Evolutionary conservation across 2,797 vertebrate species (phyloP).

Genomic region (Helarctos malayanus): DNA sequence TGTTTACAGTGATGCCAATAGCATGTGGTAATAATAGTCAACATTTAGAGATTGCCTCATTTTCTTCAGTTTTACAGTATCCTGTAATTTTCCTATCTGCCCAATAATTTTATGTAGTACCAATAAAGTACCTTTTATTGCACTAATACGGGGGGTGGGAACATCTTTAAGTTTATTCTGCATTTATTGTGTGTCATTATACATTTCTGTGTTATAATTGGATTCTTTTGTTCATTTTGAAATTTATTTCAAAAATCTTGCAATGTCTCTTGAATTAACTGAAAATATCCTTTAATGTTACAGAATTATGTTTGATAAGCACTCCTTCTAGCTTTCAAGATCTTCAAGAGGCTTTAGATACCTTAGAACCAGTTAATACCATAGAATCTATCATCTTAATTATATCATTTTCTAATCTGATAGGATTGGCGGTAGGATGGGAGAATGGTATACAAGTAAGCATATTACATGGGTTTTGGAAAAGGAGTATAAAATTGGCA

Average conservation of each 20-base stretch:
- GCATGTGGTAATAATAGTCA: neutral
- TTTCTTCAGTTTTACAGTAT: neutral
- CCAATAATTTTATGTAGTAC: neutral
- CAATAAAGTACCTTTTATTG: neutral
- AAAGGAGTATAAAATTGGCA: neutral
- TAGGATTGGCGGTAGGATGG: neutral
- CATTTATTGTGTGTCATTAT: neutral
- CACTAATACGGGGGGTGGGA: neutral
- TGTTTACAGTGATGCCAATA: neutral
- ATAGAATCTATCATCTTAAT: neutral
- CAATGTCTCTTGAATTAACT: neutral
- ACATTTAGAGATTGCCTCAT: neutral
- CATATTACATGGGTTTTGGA: neutral
- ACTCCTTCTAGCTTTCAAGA: neutral
- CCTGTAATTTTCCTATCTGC: neutral
- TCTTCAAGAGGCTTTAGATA: neutral
- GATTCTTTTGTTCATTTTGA: neutral
- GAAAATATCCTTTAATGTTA: neutral
- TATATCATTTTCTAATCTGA: neutral
- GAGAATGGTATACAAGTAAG: neutral
- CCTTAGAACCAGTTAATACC: neutral
- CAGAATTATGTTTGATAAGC: neutral
- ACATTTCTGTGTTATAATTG: neutral
- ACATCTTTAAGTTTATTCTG: neutral
- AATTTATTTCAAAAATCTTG: neutral